Evolutionary conservation across 2,888 invertebrate species (phyloP).

Genomic region (Netelia fuscicornis): DNA sequence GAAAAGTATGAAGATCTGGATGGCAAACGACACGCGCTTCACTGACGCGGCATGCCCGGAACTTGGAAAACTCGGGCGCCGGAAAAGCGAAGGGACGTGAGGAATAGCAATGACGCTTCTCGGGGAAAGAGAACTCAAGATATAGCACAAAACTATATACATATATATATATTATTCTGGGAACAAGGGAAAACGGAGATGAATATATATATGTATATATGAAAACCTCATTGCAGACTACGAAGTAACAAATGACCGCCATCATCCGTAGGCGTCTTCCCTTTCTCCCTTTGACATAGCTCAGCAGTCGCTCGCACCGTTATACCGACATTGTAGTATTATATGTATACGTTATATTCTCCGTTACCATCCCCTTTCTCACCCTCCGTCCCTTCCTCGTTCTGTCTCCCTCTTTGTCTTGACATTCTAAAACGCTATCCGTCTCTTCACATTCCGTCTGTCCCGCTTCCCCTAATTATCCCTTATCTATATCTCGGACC

Average conservation of each 20-base stretch:
- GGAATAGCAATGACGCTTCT: slow-evolving; percentile 56
- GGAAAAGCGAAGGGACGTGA: slow-evolving; percentile 43
- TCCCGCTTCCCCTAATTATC: slow-evolving; percentile 83
- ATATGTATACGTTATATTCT: slow-evolving; percentile 5
- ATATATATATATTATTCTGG: slow-evolving; percentile 12
- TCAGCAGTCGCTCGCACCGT: slow-evolving; percentile 41
- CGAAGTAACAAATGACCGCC: slow-evolving; percentile 82
- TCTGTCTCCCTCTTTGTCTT: neutral
- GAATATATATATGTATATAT: slow-evolving; percentile 25
- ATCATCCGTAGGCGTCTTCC: slow-evolving; percentile 75
- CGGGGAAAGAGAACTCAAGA: slow-evolving; percentile 57
- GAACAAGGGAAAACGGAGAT: slow-evolving; percentile 57
- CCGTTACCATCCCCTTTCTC: neutral
- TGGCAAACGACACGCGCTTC: neutral
- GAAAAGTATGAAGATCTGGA: slow-evolving; percentile 21
- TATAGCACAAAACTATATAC: slow-evolving; percentile 24
- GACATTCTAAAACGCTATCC: slow-evolving; percentile 48
- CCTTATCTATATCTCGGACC: slow-evolving; percentile 84
- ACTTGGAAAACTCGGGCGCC: slow-evolving; percentile 56
- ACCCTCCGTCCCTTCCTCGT: slow-evolving; percentile 19
- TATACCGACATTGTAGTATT: slow-evolving; percentile 9
- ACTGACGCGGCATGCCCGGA: slow-evolving; percentile 22
- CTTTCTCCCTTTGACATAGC: slow-evolving; percentile 67
- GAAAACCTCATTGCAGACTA: slow-evolving; percentile 77
- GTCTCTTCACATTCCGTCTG: slow-evolving; percentile 72